Evolutionary conservation across 2,113 vertebrate genomes (phyloP).

Genomic region (Oryzias curvinotus): DNA sequence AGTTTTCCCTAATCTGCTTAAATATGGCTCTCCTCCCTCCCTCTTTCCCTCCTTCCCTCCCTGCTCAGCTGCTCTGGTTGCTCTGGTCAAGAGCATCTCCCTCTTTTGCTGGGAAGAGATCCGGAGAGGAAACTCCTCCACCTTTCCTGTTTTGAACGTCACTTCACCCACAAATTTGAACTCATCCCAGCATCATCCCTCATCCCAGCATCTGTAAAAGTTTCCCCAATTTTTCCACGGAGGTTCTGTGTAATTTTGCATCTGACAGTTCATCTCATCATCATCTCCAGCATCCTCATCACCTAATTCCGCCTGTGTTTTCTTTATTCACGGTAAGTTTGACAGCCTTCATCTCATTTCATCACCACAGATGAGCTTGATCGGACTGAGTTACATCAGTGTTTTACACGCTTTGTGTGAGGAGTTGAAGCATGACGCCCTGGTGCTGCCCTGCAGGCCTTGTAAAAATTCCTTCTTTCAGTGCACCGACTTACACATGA

Average conservation of each 20-base stretch:
- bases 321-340: conserved; percentile 41
- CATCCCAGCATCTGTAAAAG: neutral
- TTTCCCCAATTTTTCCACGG: neutral
- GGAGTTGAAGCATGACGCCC: conserved; percentile 10
- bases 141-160: conserved; percentile 13
- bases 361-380: neutral
- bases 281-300: conserved; percentile 14
- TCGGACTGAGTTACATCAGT: neutral
- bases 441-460: conserved; percentile 1
- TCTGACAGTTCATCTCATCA: neutral
- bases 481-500: neutral
- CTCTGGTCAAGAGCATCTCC: conserved; percentile 32
- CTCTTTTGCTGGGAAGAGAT: conserved; percentile 42
- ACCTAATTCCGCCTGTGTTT: conserved; percentile 9
- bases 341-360: neutral
- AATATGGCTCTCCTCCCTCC: conserved; percentile 9
- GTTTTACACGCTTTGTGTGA: conserved; percentile 26
- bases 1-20: conserved; percentile 38
- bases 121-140: conserved; percentile 31
- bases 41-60: neutral
- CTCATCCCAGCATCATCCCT: neutral
- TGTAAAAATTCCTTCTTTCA: conserved; percentile 18
- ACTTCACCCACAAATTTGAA: conserved; percentile 1
- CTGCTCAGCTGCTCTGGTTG: conserved; percentile 6
- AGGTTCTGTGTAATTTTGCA: conserved; percentile 3